Percentiles rank a stretch among this genome's conserved stretches.
Conservation (phyloP, 2,113 vertebrate genomes). For the Aramus guarauna region DNA sequence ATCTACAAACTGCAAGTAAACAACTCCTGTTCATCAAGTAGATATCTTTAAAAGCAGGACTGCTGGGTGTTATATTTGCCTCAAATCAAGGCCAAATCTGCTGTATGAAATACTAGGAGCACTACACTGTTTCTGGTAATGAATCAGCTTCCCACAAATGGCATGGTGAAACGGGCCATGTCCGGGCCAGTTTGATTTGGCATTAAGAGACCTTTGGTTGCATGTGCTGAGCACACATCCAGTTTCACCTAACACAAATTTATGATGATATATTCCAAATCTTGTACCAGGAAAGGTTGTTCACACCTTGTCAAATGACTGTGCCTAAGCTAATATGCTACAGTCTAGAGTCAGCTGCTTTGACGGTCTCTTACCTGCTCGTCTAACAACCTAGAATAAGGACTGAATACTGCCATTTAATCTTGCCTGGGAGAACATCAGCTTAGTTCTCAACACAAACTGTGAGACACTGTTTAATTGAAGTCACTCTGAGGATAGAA, state of each 20-base stretch:
- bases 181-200: neutral
- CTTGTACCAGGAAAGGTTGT: neutral
- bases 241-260: neutral
- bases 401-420: neutral
- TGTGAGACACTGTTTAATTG: neutral
- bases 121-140: neutral
- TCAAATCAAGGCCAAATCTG: neutral
- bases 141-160: conserved; percentile 1
- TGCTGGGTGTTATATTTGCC: neutral
- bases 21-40: neutral
- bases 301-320: neutral
- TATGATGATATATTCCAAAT: neutral
- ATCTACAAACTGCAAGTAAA: neutral
- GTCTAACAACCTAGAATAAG: neutral
- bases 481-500: neutral
- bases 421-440: neutral
- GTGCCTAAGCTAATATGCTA: neutral
- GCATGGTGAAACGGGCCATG: neutral
- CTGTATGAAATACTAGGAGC: neutral
- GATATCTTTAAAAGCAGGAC: neutral
- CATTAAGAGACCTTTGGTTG: neutral
- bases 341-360: neutral
- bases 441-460: neutral
- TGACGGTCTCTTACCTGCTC: neutral
- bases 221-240: neutral